Base-by-base conservation (phyloP, 2,888 invertebrate genomes). In the Caenorhabditis sp. region DNA sequence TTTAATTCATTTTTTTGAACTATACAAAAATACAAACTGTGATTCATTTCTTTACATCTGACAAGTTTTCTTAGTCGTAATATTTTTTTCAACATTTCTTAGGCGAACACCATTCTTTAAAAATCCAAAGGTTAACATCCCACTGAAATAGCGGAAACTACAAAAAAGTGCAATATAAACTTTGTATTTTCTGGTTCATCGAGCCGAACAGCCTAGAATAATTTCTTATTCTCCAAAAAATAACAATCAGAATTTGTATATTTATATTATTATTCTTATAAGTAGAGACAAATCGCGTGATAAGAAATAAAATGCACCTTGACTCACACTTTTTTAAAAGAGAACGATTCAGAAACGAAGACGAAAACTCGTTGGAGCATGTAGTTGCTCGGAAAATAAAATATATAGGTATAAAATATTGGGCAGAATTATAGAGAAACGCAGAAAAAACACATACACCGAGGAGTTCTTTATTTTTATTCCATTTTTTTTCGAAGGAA, bases 321-420 rank as follows among this genome's bases (percentile, higher is more conserved):
- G 43, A 43, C 43, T 43, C 43, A 43, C 17, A 14, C 60, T 53
- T 20, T 36, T 59, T 23, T 59, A 60, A 56, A 58, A 57, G 54
- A 59, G 70, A 70, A 70, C 65, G 70, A 69, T 69, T 69, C 64
- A 12, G 54, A 43, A 43, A 43, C 43, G 43, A 43, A 43, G 43
- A 43, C 17, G 43, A 64, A 60, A 70, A 71, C 59, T 71, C 67
- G 67, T 52, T 71, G 71, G 63, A 71, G 71, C 71, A 71, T 71
- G 71, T 52, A 59, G 62, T 62, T 49, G 43, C 43, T 43, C 43
- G 43, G 14, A 43, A 43, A 43, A 43, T 43, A 43, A 17, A 43
- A 43, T 43, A 43, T 43, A 43, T 43, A 43, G 43, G 43, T 43
- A 43, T 43, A 43, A 43, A 43, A 43, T 43, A 43, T 43, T 43